Percentiles rank a stretch among this genome's conserved stretches.
Evolutionary conservation across 2,888 invertebrate genomes (phyloP).

Genomic region (Lasioglossum villosulum): DNA sequence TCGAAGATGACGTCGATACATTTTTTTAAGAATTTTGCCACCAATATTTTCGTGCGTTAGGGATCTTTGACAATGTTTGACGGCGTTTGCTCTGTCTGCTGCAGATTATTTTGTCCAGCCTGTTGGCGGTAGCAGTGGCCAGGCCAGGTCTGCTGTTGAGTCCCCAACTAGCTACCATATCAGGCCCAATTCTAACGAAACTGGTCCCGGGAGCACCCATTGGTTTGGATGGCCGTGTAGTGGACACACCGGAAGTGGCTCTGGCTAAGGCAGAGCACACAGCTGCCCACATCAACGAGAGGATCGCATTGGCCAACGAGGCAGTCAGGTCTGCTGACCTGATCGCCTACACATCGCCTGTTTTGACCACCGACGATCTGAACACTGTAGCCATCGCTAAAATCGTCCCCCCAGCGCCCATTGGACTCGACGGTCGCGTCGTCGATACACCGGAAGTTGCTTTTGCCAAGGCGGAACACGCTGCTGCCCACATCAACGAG

Average conservation of each 20-base stretch:
- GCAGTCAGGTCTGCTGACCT: constrained; percentile 62
- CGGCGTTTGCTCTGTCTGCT: neutral
- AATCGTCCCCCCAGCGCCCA: constrained; percentile 73
- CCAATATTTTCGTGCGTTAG: too few relatives aligned
- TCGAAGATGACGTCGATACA: too few relatives aligned
- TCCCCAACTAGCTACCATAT: constrained; percentile 23
- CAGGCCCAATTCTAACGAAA: constrained; percentile 60
- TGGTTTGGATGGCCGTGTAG: constrained; percentile 80
- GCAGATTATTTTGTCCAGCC: constrained; percentile 68
- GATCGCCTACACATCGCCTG: constrained; percentile 16
- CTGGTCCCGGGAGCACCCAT: constrained; percentile 76
- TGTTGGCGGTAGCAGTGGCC: constrained; percentile 71
- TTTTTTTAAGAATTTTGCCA: neutral
- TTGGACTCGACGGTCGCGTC: constrained; percentile 80
- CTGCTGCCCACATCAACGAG: constrained; percentile 79
- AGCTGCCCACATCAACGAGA: constrained; percentile 79
- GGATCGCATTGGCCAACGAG: constrained; percentile 69
- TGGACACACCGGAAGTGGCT: constrained; percentile 82
- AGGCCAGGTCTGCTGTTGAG: constrained; percentile 54
- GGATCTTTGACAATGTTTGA: too few relatives aligned
- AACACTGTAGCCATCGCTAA: constrained; percentile 32
- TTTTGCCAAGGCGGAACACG: constrained; percentile 79
- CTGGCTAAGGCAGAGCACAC: constrained; percentile 81
- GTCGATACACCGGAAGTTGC: constrained; percentile 82
- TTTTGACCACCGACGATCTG: constrained; percentile 11